These are phyloP conservation scores for Sardinella longiceps DNA, from an alignment of 2,797 vertebrate species.

Conservation along the genomic window DNA sequence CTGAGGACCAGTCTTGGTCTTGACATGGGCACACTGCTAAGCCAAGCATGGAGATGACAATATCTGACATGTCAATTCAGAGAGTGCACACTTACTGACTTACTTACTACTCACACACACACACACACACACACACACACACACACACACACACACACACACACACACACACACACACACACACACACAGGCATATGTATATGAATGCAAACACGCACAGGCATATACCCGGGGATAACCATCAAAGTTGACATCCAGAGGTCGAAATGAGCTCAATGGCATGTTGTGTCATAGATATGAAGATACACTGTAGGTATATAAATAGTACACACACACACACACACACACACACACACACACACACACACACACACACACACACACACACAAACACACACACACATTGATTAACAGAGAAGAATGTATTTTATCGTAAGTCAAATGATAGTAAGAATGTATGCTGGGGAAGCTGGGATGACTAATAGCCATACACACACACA, in stretches of 20 bases:
- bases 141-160: not conserved
- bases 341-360: not conserved
- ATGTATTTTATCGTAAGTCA: not conserved
- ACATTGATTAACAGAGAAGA: not conserved
- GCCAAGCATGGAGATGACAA: not conserved
- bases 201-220: not conserved
- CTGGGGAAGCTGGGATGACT: not conserved
- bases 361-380: not conserved
- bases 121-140: not conserved
- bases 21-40: too few relatives aligned
- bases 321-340: not conserved
- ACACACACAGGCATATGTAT: not conserved
- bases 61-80: not conserved
- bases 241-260: conserved; percentile 56
- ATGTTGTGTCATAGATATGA: conserved; percentile 58
- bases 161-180: not conserved
- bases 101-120: too few relatives aligned
- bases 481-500: not conserved
- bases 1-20: not conserved
- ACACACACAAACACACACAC: not conserved
- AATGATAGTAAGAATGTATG: not conserved
- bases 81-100: not conserved
- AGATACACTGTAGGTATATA: conserved; percentile 36
- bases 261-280: conserved; percentile 54
- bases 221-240: conserved; percentile 19